phyloP scores from a whole-genome alignment of 2,888 invertebrate species.

The Lasioglossum leucozonium region DNA sequence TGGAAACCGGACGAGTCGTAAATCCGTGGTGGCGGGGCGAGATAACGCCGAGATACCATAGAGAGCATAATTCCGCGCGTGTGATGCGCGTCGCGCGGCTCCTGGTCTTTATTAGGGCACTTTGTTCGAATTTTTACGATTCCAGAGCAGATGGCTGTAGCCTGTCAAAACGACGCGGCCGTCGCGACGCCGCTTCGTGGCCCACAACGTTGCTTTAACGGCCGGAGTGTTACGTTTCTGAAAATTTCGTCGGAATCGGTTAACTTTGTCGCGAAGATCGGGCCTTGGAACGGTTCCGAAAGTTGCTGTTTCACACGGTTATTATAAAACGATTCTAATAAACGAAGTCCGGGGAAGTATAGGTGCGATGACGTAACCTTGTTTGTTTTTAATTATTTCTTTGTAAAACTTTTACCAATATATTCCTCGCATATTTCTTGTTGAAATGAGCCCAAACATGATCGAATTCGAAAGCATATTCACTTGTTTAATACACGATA shows the following conservation, averaged over 20 bases:
- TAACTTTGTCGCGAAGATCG: neutral
- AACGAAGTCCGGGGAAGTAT: too few species aligned
- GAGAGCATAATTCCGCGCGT: conserved; percentile 52
- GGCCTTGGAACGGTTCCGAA: neutral
- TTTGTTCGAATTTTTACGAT: conserved; percentile 64
- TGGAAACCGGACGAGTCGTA: conserved; percentile 59
- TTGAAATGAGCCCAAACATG: neutral
- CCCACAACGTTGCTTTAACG: neutral
- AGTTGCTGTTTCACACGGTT: neutral
- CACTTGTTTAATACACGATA: neutral
- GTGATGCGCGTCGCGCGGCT: conserved; percentile 41
- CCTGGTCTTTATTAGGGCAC: conserved; percentile 60
- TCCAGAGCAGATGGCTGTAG: conserved; percentile 13
- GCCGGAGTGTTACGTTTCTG: neutral
- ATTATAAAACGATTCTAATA: too few species aligned
- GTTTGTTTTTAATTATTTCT: neutral
- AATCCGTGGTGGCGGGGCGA: conserved; percentile 49
- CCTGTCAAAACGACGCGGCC: neutral
- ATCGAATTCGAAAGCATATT: neutral
- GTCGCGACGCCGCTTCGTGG: neutral
- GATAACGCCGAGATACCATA: conserved; percentile 45
- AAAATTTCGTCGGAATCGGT: neutral
- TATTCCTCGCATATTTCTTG: neutral
- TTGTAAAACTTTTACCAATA: neutral
- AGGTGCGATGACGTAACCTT: too few species aligned